A percentile compares a stretch with the other conserved stretches of the same genome.
These are phyloP conservation scores for Anthoscopus minutus DNA, from an alignment of 2,113 vertebrate species.

Conservation along the genomic window DNA sequence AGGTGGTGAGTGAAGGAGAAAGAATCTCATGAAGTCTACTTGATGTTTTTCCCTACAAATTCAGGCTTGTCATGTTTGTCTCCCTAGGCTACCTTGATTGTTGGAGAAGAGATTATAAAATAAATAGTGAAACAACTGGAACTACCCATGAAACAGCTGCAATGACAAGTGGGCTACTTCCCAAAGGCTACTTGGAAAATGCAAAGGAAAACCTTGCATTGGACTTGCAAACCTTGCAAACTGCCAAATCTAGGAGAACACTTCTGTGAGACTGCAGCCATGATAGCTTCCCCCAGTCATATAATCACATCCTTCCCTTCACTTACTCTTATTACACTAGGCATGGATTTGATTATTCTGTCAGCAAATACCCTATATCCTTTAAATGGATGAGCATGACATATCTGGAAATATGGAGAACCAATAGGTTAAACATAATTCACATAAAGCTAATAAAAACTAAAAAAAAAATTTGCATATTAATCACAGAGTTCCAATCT, in stretches of 20 bases:
- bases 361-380: neutral
- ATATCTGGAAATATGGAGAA: slow-evolving; percentile 10
- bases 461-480: slow-evolving; percentile 53
- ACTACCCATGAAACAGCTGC: neutral
- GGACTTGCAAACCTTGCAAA: too few species aligned
- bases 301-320: neutral
- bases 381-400: slow-evolving; percentile 13
- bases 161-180: neutral
- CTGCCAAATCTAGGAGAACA: neutral
- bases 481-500: slow-evolving; percentile 34
- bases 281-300: neutral
- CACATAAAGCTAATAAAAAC: slow-evolving; percentile 28
- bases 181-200: neutral
- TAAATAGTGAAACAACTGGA: neutral
- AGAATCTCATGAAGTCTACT: neutral
- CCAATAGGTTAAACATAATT: slow-evolving; percentile 38
- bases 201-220: neutral
- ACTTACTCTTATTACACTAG: slow-evolving; percentile 12
- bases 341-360: slow-evolving; percentile 34
- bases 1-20: neutral
- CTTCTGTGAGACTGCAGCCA: neutral
- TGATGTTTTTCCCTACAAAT: neutral
- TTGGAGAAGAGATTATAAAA: neutral
- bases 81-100: neutral
- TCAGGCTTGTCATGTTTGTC: neutral